These are phyloP conservation scores for Drosophila saltans DNA, from an alignment of 1,140 invertebrate species.

Conservation along the genomic window DNA sequence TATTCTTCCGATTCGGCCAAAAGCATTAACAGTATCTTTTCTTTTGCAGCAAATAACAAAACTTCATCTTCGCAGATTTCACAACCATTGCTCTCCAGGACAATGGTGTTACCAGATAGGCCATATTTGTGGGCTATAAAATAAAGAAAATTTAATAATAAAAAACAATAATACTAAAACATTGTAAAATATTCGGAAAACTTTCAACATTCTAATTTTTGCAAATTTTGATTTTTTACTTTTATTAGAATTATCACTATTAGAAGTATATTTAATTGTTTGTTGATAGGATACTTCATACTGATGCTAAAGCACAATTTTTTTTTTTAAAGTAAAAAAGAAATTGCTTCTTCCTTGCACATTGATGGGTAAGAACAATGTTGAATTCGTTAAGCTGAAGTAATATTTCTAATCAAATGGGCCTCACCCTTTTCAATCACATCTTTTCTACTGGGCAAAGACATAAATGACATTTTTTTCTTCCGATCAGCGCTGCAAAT, in stretches of 20 bases:
- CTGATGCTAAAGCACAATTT: no score
- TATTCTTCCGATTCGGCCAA: constrained; percentile 65
- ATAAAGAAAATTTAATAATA: not conserved
- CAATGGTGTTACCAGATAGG: constrained; percentile 60
- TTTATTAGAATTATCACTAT: no score
- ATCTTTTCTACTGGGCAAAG: constrained; percentile 67
- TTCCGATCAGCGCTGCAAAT: constrained; percentile 73
- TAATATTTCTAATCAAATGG: not conserved
- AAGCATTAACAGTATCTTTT: constrained; percentile 68
- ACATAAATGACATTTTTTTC: constrained; percentile 73
- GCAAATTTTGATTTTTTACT: no score
- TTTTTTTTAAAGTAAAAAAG: no score
- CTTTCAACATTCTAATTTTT: no score
- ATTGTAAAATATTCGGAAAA: not conserved
- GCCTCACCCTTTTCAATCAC: constrained; percentile 71
- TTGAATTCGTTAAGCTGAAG: not conserved
- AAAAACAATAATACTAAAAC: not conserved
- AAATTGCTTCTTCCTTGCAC: no score
- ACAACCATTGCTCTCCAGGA: constrained; percentile 70
- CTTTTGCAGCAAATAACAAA: constrained; percentile 64
- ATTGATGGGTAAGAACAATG: not conserved
- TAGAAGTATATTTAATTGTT: no score
- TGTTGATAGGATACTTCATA: no score
- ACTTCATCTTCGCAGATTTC: constrained; percentile 74
- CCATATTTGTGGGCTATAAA: constrained; percentile 68